Conservation (phyloP, 92 coral and sea anemone genomes). For the Phenganax stokvisi region DNA sequence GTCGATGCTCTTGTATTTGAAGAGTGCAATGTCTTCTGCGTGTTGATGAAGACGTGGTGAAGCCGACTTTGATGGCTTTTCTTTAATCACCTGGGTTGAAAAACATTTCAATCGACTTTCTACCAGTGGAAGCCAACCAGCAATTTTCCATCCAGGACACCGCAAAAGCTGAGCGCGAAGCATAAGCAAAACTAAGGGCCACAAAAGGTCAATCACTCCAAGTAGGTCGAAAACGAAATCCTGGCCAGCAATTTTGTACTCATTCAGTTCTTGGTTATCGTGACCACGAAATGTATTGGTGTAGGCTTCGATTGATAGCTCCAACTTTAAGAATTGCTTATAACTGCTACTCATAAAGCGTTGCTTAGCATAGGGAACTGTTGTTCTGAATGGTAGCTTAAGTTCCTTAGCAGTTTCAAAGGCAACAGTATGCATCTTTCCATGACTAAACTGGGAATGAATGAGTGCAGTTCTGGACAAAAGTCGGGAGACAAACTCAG, state of each 20-base stretch:
- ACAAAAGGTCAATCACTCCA: conserved; percentile 26
- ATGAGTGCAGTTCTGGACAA: conserved; percentile 20
- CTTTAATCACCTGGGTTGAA: neutral
- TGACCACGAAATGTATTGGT: conserved; percentile 17
- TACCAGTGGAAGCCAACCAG: conserved; percentile 17
- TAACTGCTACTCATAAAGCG: conserved; percentile 33
- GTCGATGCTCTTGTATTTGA: conserved; percentile 4
- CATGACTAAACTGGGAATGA: neutral
- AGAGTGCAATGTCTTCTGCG: neutral
- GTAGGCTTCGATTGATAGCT: conserved; percentile 16
- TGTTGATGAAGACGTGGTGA: conserved; percentile 27
- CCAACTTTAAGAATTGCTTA: conserved; percentile 22
- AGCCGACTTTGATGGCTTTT: neutral
- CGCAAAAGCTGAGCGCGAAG: conserved; percentile 15
- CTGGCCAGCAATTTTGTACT: conserved; percentile 23
- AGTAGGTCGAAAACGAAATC: conserved; percentile 32
- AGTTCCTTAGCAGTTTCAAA: conserved; percentile 29
- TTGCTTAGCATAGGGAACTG: conserved; percentile 19
- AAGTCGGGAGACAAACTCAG: neutral
- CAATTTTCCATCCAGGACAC: conserved; percentile 36
- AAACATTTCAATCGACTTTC: conserved; percentile 5
- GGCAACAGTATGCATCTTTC: conserved; percentile 28
- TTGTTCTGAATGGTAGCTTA: conserved; percentile 15
- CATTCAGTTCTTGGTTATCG: conserved; percentile 13
- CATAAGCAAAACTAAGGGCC: conserved; percentile 30